Conservation (phyloP, 2,888 invertebrate genomes). For the Dicyrtomina minuta region DNA sequence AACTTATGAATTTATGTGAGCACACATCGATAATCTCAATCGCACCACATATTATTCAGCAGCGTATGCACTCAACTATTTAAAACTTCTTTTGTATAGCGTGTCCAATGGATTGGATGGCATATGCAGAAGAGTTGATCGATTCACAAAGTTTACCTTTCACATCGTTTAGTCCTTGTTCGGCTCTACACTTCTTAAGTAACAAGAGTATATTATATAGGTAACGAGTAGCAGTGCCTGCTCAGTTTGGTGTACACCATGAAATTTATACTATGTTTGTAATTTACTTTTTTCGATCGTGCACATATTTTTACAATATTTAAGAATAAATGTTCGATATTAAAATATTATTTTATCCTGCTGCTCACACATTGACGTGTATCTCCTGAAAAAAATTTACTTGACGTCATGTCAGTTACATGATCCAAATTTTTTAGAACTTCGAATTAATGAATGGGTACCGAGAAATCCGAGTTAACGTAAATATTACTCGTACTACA, state of each 20-base stretch:
- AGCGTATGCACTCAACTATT: neutral
- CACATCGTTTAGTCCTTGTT: no score
- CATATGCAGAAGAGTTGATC: constrained; percentile 7
- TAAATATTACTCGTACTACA: neutral
- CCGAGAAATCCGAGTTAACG: neutral
- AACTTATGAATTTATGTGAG: neutral
- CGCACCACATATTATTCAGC: no score
- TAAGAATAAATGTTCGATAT: no score
- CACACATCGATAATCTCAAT: neutral
- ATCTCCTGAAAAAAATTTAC: neutral
- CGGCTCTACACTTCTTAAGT: no score
- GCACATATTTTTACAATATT: no score
- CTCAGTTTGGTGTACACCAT: constrained; percentile 16
- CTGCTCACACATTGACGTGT: neutral
- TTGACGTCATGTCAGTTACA: no score
- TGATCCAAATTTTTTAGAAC: neutral
- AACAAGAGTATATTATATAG: no score
- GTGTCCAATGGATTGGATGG: neutral
- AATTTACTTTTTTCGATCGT: neutral
- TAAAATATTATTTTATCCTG: no score
- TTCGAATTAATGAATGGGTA: neutral
- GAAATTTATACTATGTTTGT: constrained; percentile 1
- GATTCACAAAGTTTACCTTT: constrained; percentile 29
- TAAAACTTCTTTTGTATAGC: constrained; percentile 1
- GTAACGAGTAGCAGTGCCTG: no score